Evolutionary conservation across 2,113 vertebrate species (phyloP).

Genomic region (Xyrauchen texanus): DNA sequence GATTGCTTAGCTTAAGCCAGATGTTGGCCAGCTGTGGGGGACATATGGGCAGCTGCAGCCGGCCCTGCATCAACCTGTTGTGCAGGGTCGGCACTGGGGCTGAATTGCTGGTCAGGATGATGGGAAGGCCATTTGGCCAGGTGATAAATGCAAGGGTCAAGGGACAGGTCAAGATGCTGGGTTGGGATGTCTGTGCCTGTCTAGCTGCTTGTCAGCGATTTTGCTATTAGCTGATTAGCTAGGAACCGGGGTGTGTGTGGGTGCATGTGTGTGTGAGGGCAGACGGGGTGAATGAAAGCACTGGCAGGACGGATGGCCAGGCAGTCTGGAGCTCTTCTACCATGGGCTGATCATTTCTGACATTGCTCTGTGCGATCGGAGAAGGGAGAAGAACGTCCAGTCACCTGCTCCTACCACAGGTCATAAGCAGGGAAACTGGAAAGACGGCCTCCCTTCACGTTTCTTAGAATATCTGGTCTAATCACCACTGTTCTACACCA

Average conservation of each 20-base stretch:
- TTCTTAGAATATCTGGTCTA: too few species aligned
- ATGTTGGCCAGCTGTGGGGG: slow-evolving; percentile 82
- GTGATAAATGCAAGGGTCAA: slow-evolving; percentile 22
- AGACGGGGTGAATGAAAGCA: not conserved
- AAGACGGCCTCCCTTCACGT: too few species aligned
- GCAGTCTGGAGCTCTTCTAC: not conserved
- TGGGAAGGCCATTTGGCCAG: slow-evolving; percentile 31
- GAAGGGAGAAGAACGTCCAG: not conserved
- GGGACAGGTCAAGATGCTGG: slow-evolving; percentile 19
- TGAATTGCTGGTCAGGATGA: slow-evolving; percentile 24
- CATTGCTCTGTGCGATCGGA: not conserved
- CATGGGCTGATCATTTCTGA: slow-evolving; percentile 31
- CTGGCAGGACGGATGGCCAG: not conserved
- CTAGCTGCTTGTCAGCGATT: not conserved
- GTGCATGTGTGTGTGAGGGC: not conserved
- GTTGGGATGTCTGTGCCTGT: not conserved
- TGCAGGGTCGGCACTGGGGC: slow-evolving; percentile 72
- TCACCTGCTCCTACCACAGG: slow-evolving; percentile 54
- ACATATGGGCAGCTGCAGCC: slow-evolving; percentile 82
- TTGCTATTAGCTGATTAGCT: not conserved
- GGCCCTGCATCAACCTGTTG: slow-evolving; percentile 84
- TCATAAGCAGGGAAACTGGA: slow-evolving; percentile 4
- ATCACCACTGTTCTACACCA: too few species aligned
- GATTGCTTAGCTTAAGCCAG: slow-evolving; percentile 66
- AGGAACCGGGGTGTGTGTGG: not conserved